These are phyloP conservation scores for Archaeoteleia sp. DNA, from an alignment of 2,888 invertebrate species.

Conservation along the genomic window DNA sequence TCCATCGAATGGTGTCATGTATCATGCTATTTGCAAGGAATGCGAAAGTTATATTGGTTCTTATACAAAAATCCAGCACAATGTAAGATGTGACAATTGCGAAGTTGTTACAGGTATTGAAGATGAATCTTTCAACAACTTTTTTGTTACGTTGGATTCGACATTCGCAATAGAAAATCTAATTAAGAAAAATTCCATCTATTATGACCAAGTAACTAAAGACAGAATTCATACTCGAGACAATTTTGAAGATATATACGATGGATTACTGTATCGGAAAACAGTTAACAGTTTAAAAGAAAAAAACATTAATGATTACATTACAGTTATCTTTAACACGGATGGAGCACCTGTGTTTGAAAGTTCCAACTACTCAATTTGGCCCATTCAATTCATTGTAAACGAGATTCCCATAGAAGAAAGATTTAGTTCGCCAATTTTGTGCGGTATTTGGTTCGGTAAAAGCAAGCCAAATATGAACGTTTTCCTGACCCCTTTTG, in stretches of 20 bases:
- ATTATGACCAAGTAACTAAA: too few species aligned
- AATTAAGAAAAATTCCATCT: too few species aligned
- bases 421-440: conserved; percentile 14
- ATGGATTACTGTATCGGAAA: conserved; percentile 30
- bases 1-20: too few species aligned
- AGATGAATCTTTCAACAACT: too few species aligned
- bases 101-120: too few species aligned
- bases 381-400: conserved; percentile 42
- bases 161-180: too few species aligned
- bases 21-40: too few species aligned
- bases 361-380: conserved; percentile 30
- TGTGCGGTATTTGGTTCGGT: conserved; percentile 28
- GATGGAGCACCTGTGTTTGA: conserved; percentile 46
- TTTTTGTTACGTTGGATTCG: too few species aligned
- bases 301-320: conserved; percentile 18
- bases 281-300: conserved; percentile 19
- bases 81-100: too few species aligned
- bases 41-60: too few species aligned
- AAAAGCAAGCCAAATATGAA: conserved; percentile 18
- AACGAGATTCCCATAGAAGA: conserved; percentile 28
- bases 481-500: conserved; percentile 26
- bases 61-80: too few species aligned
- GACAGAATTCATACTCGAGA: too few species aligned
- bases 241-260: conserved; percentile 24
- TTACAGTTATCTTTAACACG: conserved; percentile 30